These are phyloP conservation scores for Hylomyscus alleni DNA, from an alignment of 2,797 vertebrate species.

Conservation along the genomic window DNA sequence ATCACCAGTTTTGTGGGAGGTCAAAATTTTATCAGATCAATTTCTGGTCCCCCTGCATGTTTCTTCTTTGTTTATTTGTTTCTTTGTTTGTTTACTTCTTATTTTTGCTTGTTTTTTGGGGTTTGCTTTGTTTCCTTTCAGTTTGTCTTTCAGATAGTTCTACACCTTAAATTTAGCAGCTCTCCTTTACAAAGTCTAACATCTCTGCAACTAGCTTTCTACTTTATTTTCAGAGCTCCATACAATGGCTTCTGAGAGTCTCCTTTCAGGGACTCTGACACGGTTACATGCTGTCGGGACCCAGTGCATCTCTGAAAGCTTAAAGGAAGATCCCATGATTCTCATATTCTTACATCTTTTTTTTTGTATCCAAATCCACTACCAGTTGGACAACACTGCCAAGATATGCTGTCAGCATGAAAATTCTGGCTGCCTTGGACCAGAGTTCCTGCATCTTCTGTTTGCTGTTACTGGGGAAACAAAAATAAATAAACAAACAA, in stretches of 20 bases:
- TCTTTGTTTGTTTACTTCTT: not conserved
- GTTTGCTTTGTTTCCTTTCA: not conserved
- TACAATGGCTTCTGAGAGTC: not conserved
- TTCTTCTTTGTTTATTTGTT: not conserved
- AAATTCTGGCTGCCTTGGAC: not conserved
- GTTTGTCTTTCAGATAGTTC: not conserved
- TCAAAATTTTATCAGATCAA: no score
- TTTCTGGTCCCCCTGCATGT: not conserved
- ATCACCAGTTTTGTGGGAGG: not conserved
- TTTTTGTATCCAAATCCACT: not conserved
- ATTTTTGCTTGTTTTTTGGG: not conserved
- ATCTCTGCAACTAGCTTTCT: no score
- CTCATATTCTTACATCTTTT: not conserved
- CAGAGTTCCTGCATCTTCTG: not conserved
- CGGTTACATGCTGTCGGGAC: no score
- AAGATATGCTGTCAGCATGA: not conserved
- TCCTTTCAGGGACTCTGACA: not conserved
- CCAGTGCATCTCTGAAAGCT: not conserved
- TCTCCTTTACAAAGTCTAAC: not conserved
- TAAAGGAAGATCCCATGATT: not conserved
- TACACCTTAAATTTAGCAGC: no score
- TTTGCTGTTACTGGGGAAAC: not conserved
- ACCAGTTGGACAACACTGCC: not conserved
- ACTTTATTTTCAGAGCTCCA: not conserved
- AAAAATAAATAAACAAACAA: not conserved